These are phyloP conservation scores for Sibirionetta formosa DNA, from an alignment of 2,797 vertebrate genomes.

Conservation along the genomic window DNA sequence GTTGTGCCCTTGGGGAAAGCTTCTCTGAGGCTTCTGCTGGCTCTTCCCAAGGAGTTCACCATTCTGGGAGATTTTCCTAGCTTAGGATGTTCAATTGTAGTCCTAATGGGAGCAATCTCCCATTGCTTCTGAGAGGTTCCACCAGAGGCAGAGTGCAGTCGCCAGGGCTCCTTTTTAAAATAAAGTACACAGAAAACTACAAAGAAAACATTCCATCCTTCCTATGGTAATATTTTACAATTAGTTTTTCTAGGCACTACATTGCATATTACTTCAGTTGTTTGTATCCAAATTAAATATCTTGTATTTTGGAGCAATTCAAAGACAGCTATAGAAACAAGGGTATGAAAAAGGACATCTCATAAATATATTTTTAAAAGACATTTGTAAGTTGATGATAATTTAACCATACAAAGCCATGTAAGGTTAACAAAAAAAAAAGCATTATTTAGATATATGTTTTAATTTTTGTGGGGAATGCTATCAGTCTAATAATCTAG, in stretches of 20 bases:
- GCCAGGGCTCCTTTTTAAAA: not conserved
- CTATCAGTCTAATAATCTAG: accelerated
- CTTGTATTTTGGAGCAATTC: not conserved
- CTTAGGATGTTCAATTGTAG: not conserved
- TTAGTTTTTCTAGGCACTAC: not conserved
- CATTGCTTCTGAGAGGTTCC: not conserved
- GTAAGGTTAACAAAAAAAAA: not conserved
- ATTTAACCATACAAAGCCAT: not conserved
- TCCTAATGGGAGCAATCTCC: not conserved
- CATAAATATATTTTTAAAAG: not conserved
- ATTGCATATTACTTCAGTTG: not conserved
- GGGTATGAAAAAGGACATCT: not conserved
- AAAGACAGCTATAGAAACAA: not conserved
- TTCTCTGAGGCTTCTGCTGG: not conserved
- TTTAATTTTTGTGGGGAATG: not conserved
- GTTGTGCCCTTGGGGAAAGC: not conserved
- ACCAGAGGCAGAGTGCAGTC: not conserved
- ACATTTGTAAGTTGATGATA: not conserved
- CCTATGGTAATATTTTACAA: not conserved
- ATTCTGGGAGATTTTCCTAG: not conserved
- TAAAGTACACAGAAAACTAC: not conserved
- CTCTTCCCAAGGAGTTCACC: not conserved
- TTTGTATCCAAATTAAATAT: constrained; percentile 6
- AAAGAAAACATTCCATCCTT: not conserved
- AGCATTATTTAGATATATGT: not conserved